Evolutionary conservation across 1,140 invertebrate species (phyloP).

Genomic region (Drosophila nigromelanica): DNA sequence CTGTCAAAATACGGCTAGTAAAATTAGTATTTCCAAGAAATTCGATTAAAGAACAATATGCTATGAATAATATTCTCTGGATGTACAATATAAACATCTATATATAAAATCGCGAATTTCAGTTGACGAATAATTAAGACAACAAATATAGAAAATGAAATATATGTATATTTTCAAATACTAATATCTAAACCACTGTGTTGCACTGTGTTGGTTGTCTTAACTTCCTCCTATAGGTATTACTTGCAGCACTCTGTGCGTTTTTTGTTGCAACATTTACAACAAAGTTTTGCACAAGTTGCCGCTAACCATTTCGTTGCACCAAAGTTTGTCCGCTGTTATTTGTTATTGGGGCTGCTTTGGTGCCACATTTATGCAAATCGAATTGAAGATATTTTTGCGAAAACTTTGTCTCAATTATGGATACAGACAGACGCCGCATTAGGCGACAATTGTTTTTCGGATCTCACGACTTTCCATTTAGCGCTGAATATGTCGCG

Average conservation of each 20-base stretch:
- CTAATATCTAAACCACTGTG: conserved; percentile 1
- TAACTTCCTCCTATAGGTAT: conserved; percentile 3
- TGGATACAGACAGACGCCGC: conserved; percentile 17
- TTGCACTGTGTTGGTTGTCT: conserved; percentile 5
- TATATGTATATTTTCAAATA: not conserved
- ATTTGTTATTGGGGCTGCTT: conserved; percentile 11
- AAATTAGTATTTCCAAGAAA: too few species aligned
- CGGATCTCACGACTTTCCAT: conserved; percentile 15
- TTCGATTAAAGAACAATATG: too few species aligned
- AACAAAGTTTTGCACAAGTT: conserved; percentile 33
- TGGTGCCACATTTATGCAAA: conserved; percentile 32
- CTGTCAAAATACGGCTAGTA: too few species aligned
- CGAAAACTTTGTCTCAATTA: conserved; percentile 32
- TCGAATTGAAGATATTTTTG: conserved; percentile 12
- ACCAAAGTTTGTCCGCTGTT: conserved; percentile 13
- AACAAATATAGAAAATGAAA: too few species aligned
- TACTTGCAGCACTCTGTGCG: conserved; percentile 12
- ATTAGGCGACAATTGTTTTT: conserved; percentile 15
- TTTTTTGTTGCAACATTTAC: conserved; percentile 24
- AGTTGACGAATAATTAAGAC: too few species aligned
- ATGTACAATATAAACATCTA: too few species aligned
- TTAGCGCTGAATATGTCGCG: not conserved
- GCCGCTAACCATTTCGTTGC: conserved; percentile 4
- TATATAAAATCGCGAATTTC: too few species aligned
- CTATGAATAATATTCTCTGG: too few species aligned